A percentile compares a stretch with the other conserved stretches of the same genome.
phyloP scores from a whole-genome alignment of 2,113 vertebrate species.

The pig (Sus scrofa) region DNA sequence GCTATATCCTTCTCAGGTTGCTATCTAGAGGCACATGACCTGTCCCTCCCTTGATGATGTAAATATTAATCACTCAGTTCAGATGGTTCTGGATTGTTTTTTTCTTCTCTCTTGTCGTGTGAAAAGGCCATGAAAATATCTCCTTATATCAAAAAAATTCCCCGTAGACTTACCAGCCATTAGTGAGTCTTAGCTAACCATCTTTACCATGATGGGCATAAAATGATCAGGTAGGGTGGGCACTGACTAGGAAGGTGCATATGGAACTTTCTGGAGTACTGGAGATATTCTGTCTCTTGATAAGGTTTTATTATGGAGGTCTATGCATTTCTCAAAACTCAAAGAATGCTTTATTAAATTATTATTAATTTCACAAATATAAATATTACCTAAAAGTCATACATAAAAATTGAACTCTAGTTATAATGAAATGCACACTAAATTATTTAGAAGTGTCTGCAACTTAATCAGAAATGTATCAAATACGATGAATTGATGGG shows the following conservation, averaged over 20 bases:
- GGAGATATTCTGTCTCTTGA: background rate
- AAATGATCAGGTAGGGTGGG: background rate
- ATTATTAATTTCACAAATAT: background rate
- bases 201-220: background rate
- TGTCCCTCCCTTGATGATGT: background rate
- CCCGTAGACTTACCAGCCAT: background rate
- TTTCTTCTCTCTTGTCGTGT: background rate
- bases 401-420: background rate
- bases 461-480: background rate
- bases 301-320: background rate
- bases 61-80: background rate
- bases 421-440: conserved; percentile 14
- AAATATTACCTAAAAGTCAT: background rate
- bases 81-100: background rate
- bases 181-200: background rate
- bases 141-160: background rate
- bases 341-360: background rate
- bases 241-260: background rate
- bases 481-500: background rate
- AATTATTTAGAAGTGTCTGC: background rate
- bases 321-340: background rate
- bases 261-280: background rate
- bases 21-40: background rate
- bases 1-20: background rate
- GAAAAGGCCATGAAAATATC: background rate